Base-by-base conservation (phyloP, 2,888 invertebrate genomes). In the Hyposoter didymator region DNA sequence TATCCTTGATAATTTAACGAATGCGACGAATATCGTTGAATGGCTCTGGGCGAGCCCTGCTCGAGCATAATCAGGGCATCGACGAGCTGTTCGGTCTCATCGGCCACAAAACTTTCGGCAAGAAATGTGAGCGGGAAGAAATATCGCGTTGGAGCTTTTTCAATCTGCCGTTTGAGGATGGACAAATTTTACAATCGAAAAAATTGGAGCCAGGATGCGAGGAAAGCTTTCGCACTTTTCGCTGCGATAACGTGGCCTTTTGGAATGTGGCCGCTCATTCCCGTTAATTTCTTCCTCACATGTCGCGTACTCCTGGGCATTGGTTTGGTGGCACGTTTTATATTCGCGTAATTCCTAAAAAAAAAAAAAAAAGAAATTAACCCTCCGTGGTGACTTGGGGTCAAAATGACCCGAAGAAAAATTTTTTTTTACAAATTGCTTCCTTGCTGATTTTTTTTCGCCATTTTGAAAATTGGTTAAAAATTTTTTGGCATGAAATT, bases 261-360 rank as follows among this genome's bases (percentile, higher is more conserved):
- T 35, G 90, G 89, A 0, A 73, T 89, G 10, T 89, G 89, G 89
- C 89, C 89, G 10, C 47, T 88, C 0, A 62, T 85, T 8, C 81
- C 74, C 55, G 87, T 87, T 32, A 84, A 74, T 80, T 67, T 78
- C 17, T 89, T 89, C 66, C 82, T 88, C 0, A 78, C 69, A 52
- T 80, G 73, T 59, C 88, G 89, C 3, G 73, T 88, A 14, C 19
- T 82, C 17, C 76, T 88, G 32, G 86, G 82, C 12, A 82, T 87
- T n/a, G 47, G 72, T 12, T 76, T 85, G 1, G 84, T 88, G 87
- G 87, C 87, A 82, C 12, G 86, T 81, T 66, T 28, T 0, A 1
- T 39, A 39, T 39, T 39, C 10, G 35, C 10, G 35, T 35, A 6
- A 35, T 35, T 35, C 35, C 35, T 35, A 6, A 35, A 28, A 28